Percentiles rank a stretch among this genome's conserved stretches.
Conservation (phyloP, 2,113 vertebrate species). For the Dendropsophus ebraccatus region DNA sequence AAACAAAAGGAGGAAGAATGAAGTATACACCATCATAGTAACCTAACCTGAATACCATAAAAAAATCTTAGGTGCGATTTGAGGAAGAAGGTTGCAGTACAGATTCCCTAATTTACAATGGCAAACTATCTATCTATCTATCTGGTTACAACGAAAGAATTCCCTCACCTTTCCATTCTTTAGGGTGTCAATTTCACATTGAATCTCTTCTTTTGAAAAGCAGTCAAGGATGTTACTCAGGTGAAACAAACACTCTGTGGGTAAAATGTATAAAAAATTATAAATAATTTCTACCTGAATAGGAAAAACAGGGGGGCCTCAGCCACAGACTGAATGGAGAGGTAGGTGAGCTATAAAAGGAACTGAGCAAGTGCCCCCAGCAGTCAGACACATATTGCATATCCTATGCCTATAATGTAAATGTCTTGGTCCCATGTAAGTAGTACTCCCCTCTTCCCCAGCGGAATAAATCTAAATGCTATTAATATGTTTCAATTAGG, state of each 20-base stretch:
- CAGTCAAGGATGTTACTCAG: neutral
- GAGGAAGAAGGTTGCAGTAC: no score
- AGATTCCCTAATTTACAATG: no score
- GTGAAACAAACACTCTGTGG: conserved; percentile 1
- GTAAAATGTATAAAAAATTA: neutral
- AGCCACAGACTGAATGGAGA: neutral
- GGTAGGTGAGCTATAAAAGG: neutral
- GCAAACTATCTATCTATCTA: no score
- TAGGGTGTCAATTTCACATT: neutral
- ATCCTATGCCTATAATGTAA: neutral
- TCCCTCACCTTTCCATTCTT: conserved; percentile 3
- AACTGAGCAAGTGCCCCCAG: neutral
- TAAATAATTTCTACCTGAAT: neutral
- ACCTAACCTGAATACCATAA: no score
- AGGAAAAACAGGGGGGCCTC: neutral
- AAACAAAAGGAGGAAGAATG: no score
- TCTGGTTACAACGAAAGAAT: neutral
- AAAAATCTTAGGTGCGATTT: no score
- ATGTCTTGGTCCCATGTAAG: neutral
- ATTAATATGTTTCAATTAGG: neutral
- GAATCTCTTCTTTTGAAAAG: conserved; percentile 32
- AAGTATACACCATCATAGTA: no score
- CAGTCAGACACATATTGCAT: neutral
- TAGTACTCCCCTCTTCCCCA: neutral
- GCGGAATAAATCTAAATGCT: neutral